These are phyloP conservation scores for Scaptomyza parva DNA, from an alignment of 2,888 invertebrate genomes.

Conservation along the genomic window DNA sequence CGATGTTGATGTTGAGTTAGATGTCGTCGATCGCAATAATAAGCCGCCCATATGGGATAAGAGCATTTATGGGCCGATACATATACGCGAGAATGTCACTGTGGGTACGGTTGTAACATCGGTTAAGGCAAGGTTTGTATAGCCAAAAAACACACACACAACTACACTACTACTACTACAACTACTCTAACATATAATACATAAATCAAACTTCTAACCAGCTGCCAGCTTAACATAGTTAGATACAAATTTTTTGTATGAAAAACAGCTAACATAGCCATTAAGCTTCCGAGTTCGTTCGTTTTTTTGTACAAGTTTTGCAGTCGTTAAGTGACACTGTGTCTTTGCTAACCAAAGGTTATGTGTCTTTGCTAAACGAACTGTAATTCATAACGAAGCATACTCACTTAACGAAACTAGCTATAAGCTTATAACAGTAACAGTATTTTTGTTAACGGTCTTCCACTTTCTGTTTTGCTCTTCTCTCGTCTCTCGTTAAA, in stretches of 20 bases:
- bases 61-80: conserved; percentile 98
- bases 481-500: conserved; percentile 40
- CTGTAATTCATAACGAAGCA: conserved; percentile 22
- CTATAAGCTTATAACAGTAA: conserved; percentile 32
- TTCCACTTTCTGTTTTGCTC: conserved; percentile 39
- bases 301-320: conserved; percentile 12
- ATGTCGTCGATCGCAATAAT: conserved; percentile 99
- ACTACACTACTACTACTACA: no score
- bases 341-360: conserved; percentile 35
- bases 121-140: conserved; percentile 99
- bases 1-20: conserved; percentile 98
- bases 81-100: conserved; percentile 99
- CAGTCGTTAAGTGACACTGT: conserved; percentile 27
- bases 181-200: conserved; percentile 31
- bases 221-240: conserved; percentile 55
- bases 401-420: conserved; percentile 32
- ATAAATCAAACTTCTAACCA: conserved; percentile 42
- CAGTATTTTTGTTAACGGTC: conserved; percentile 48
- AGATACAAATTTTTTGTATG: conserved; percentile 41
- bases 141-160: conserved; percentile 63
- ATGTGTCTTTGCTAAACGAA: conserved; percentile 24
- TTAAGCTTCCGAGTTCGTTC: conserved; percentile 42
- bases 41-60: conserved; percentile 98
- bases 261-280: conserved; percentile 42
- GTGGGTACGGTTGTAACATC: conserved; percentile 99